These are phyloP conservation scores for Thalassophryne amazonica DNA, from an alignment of 2,797 vertebrate species.

Conservation along the genomic window DNA sequence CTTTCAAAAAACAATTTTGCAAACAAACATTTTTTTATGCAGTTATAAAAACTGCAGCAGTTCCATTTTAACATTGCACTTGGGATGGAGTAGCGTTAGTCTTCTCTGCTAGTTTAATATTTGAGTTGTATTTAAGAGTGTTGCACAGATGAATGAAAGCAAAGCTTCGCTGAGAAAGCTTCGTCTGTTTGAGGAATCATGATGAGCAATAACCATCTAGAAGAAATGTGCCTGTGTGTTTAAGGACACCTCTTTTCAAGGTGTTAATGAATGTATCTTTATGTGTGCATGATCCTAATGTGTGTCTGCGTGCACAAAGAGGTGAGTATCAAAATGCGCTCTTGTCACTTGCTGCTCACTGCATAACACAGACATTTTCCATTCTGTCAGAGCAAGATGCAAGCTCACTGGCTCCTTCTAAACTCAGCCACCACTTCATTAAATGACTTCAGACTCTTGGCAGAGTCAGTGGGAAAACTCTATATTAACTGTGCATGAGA, in stretches of 20 bases:
- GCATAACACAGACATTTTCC: constrained; percentile 81
- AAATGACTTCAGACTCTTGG: constrained; percentile 86
- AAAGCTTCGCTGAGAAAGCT: too few relatives aligned
- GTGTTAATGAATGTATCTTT: not conserved
- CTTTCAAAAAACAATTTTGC: too few relatives aligned
- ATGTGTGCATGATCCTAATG: constrained; percentile 5
- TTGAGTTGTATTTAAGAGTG: too few relatives aligned
- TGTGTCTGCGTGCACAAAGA: constrained; percentile 18
- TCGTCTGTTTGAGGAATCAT: not conserved
- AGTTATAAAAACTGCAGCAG: too few relatives aligned
- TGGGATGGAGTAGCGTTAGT: too few relatives aligned
- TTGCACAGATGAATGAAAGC: too few relatives aligned
- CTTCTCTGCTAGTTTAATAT: too few relatives aligned
- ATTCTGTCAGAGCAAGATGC: constrained; percentile 76
- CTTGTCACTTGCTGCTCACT: constrained; percentile 65
- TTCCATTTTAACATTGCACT: too few relatives aligned
- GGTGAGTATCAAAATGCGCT: constrained; percentile 70
- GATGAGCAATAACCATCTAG: not conserved
- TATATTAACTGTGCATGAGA: constrained; percentile 84
- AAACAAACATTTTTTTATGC: too few relatives aligned
- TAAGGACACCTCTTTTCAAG: too few relatives aligned
- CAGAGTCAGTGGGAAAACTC: constrained; percentile 84
- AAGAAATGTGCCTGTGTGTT: not conserved
- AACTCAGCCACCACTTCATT: constrained; percentile 84
- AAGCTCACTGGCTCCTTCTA: constrained; percentile 80